Conservation (phyloP, 2,888 invertebrate species). For the Melangyna quadrimaculata region DNA sequence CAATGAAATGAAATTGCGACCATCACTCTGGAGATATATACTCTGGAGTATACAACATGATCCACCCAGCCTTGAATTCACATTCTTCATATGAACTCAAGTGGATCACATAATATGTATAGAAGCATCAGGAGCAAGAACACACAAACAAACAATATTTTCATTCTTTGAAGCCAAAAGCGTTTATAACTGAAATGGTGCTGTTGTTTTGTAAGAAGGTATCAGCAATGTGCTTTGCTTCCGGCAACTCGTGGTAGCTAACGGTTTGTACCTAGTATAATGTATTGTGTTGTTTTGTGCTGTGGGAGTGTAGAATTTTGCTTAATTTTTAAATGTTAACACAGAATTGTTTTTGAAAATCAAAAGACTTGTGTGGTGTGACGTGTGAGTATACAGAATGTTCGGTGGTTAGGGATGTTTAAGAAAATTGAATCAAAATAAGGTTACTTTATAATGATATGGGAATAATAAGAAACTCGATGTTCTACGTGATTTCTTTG, state of each 20-base stretch:
- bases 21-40: neutral
- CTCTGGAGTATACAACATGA: too few relatives aligned
- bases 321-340: slow-evolving; percentile 8
- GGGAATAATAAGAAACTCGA: neutral
- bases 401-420: neutral
- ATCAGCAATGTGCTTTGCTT: neutral
- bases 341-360: slow-evolving; percentile 11
- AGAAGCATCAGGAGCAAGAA: neutral
- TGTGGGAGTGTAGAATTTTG: neutral
- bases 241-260: neutral
- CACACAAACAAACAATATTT: neutral
- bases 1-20: slow-evolving; percentile 12
- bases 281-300: neutral
- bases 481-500: neutral
- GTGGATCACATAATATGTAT: neutral
- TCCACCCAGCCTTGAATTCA: neutral
- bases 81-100: neutral
- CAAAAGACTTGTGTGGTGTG: neutral
- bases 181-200: neutral
- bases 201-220: neutral
- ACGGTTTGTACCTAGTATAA: neutral
- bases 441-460: neutral
- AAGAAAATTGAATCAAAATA: neutral
- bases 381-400: neutral
- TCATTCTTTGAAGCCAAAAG: neutral